Evolutionary conservation across 2,888 invertebrate genomes (phyloP).

Genomic region (Drosophila cracens): DNA sequence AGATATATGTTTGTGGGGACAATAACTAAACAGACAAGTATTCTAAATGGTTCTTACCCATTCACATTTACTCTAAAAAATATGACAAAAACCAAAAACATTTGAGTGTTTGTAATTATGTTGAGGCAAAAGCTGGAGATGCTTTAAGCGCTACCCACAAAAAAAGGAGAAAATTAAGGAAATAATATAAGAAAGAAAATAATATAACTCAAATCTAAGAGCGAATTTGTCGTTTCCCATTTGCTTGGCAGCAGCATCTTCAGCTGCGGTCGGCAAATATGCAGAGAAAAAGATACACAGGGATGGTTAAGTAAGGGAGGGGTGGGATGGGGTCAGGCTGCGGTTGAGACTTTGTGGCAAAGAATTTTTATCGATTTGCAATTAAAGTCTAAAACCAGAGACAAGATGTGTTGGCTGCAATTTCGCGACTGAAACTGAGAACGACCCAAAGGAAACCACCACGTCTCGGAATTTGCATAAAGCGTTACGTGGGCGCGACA

Average conservation of each 20-base stretch:
- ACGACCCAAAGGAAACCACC: conserved; percentile 15
- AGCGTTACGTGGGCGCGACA: conserved; percentile 45
- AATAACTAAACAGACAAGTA: too few relatives aligned
- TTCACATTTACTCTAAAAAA: background rate
- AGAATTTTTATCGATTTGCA: conserved; percentile 58
- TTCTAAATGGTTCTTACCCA: background rate
- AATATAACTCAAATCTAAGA: conserved; percentile 1
- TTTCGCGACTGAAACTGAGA: conserved; percentile 21
- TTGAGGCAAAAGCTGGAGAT: conserved; percentile 20
- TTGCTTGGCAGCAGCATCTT: conserved; percentile 22
- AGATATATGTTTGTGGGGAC: too few relatives aligned
- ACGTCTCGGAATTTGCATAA: conserved; percentile 47
- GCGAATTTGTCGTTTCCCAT: conserved; percentile 42
- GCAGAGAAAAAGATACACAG: conserved; percentile 16
- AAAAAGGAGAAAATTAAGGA: background rate
- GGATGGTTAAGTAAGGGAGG: conserved; percentile 3
- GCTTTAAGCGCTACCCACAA: conserved; percentile 22
- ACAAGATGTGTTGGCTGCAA: conserved; percentile 8
- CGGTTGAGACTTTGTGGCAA: background rate
- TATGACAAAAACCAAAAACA: conserved; percentile 3
- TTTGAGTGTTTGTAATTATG: conserved; percentile 14
- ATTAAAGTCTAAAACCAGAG: conserved; percentile 51
- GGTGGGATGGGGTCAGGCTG: conserved; percentile 1
- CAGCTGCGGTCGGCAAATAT: conserved; percentile 5
- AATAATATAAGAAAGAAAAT: background rate